phyloP scores from a whole-genome alignment of 2,113 vertebrate species.

The Coreoperca whiteheadi region DNA sequence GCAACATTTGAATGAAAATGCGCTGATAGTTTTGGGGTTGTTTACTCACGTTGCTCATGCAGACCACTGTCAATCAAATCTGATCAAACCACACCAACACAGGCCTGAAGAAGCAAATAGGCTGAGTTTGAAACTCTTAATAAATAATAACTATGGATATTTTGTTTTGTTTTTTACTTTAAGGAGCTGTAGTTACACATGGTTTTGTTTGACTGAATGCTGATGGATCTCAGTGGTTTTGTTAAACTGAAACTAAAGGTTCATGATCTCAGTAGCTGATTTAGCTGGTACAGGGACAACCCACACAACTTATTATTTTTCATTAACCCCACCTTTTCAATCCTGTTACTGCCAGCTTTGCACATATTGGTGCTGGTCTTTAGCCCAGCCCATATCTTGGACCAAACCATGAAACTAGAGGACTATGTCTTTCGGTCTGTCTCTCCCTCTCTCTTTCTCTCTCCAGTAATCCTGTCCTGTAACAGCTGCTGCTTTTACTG shows the following conservation, averaged over 20 bases:
- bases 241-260: conserved; percentile 28
- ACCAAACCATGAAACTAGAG: conserved; percentile 14
- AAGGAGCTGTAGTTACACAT: conserved; percentile 2
- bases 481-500: conserved; percentile 60
- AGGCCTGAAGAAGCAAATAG: not conserved
- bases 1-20: not conserved
- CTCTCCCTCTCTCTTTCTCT: conserved; percentile 33
- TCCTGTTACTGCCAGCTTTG: conserved; percentile 24
- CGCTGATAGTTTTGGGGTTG: not conserved
- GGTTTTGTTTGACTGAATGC: not conserved
- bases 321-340: conserved; percentile 45
- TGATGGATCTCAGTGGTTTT: conserved; percentile 4
- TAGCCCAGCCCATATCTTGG: not conserved
- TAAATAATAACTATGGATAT: not conserved
- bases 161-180: not conserved
- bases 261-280: conserved; percentile 28
- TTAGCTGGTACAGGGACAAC: not conserved
- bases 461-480: conserved; percentile 30
- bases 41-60: not conserved
- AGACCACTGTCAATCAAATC: not conserved
- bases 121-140: not conserved
- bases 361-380: conserved; percentile 9
- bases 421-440: conserved; percentile 25
- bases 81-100: not conserved
- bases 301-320: conserved; percentile 39